Percentiles rank a stretch among this genome's conserved stretches.
Conservation (phyloP, 1,140 invertebrate genomes). For the Vollenhovia emeryi region DNA sequence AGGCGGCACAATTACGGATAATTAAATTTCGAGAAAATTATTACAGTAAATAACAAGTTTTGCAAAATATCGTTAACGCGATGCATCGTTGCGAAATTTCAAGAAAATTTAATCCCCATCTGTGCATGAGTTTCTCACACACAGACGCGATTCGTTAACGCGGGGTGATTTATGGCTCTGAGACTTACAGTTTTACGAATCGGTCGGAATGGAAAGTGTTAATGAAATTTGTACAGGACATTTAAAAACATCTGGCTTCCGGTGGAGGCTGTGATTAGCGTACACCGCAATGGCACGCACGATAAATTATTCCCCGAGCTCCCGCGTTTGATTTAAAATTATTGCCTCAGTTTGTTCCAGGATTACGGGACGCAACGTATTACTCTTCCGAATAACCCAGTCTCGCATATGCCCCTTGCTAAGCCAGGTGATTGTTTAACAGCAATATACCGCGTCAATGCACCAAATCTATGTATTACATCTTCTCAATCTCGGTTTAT, state of each 20-base stretch:
- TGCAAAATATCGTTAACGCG: neutral
- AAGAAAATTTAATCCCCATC: slow-evolving; percentile 38
- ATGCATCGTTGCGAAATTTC: slow-evolving; percentile 15
- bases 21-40: slow-evolving; percentile 17
- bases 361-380: slow-evolving; percentile 74
- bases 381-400: slow-evolving; percentile 67
- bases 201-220: slow-evolving; percentile 50
- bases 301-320: slow-evolving; percentile 75
- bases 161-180: slow-evolving; percentile 45
- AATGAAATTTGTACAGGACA: slow-evolving; percentile 70
- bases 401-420: slow-evolving; percentile 21
- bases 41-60: slow-evolving; percentile 9
- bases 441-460: slow-evolving; percentile 60
- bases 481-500: slow-evolving; percentile 15
- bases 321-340: slow-evolving; percentile 78
- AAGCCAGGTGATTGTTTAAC: slow-evolving; percentile 73
- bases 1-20: neutral
- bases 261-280: slow-evolving; percentile 62
- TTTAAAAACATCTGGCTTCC: slow-evolving; percentile 66
- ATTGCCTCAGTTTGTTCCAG: slow-evolving; percentile 75
- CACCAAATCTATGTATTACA: slow-evolving; percentile 33
- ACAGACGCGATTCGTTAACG: slow-evolving; percentile 25
- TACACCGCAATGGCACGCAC: slow-evolving; percentile 56
- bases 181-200: slow-evolving; percentile 61
- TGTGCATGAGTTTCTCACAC: neutral